Evolutionary conservation across 2,888 invertebrate genomes (phyloP), one percentile per base, ranked within the genome.

Genomic region (Lasioglossum morio): DNA sequence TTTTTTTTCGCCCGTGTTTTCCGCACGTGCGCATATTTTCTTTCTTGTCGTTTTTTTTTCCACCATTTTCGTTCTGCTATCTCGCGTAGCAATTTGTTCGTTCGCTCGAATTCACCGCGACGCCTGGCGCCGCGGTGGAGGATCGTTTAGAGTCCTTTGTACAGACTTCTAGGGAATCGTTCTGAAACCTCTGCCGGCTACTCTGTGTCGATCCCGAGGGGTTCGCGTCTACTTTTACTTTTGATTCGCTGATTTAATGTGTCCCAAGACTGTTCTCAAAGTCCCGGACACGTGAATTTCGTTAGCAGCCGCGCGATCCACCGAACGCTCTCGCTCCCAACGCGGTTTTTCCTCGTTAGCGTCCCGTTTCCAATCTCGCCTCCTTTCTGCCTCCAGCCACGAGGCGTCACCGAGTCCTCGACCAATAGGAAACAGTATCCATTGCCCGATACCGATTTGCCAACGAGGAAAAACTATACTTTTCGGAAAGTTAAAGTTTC

Each of bases 111-210:
- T 82, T 77, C 81, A 78, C 70, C 80, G 14, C 60, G 81, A 83
- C 87, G 88, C 82, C 86, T 86, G 83, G 88, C 81, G 84, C 84
- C 87, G 73, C 76, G 76, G 66, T 70, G 69, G 48, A 76, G 69
- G 81, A 85, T 87, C 83, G 90, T 92, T 92, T 91, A 92, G 91
- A 92, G 92, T 92, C 91, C 90, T 86, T 89, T 84, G 75, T 82
- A 85, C 72, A 85, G 88, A 88, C 90, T 90, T 91, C 77, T 77
- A 82, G 78, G 69, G 75, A 83, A 79, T 87, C 88, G 73, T 84
- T 81, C 77, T 60, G 81, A 77, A 86, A 89, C 77, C 72, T 80
- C 19, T 79, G 73, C 82, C 73, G 43, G 43, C 63, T 79, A 63
- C 40, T 81, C 78, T 30, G 75, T 19, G 40, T n/a, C 73, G 30